Percentiles rank a stretch among this genome's conserved stretches.
Evolutionary conservation across 2,888 invertebrate species (phyloP).

Genomic region (Ophraella communa): DNA sequence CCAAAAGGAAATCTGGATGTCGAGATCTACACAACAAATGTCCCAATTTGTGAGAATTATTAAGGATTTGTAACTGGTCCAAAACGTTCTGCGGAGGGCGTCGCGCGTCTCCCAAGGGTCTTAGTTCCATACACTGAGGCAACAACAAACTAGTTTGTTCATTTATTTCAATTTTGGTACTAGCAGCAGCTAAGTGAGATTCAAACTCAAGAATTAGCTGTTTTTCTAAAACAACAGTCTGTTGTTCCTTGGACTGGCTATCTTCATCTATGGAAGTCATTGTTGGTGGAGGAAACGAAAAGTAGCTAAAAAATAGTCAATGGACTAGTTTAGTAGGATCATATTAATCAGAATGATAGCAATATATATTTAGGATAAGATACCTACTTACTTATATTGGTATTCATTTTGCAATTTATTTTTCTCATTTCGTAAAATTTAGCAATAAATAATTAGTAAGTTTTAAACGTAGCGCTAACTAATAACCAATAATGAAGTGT

Average conservation of each 20-base stretch:
- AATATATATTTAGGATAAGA: no score
- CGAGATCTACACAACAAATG: conserved; percentile 87
- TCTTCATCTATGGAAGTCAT: conserved; percentile 67
- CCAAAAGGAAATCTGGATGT: conserved; percentile 89
- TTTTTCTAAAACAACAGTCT: conserved; percentile 74
- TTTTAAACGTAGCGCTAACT: no score
- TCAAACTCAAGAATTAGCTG: conserved; percentile 88
- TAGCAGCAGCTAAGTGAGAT: conserved; percentile 88
- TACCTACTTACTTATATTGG: no score
- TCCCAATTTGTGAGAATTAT: conserved; percentile 81
- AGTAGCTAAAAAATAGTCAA: conserved; percentile 64
- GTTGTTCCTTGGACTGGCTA: conserved; percentile 69
- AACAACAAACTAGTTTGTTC: conserved; percentile 87
- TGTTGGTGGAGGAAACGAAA: conserved; percentile 74
- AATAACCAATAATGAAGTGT: no score
- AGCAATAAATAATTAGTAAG: no score
- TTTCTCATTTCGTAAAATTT: no score
- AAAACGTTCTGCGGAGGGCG: conserved; percentile 79
- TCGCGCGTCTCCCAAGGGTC: conserved; percentile 83
- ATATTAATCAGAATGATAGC: no score
- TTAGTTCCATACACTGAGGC: conserved; percentile 84
- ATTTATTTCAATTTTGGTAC: conserved; percentile 86
- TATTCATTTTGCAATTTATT: no score
- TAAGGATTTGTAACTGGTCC: conserved; percentile 80
- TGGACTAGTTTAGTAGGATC: no score